These are phyloP conservation scores for Lytechinus pictus DNA, from an alignment of 35 echinoderm and acorn worm genomes.

Conservation along the genomic window DNA sequence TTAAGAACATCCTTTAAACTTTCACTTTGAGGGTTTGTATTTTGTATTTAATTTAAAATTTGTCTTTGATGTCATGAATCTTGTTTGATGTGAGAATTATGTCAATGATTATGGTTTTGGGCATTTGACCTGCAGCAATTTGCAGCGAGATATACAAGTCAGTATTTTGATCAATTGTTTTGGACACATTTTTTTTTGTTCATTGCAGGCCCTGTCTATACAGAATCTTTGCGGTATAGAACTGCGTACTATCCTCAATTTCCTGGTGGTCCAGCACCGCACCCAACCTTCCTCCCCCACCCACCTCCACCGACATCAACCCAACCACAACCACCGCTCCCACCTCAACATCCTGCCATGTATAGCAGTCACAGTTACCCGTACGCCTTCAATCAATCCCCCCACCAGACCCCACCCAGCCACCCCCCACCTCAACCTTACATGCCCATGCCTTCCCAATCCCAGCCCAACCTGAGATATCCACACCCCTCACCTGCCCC, in stretches of 20 bases:
- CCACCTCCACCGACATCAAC: not conserved
- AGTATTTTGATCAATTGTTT: not conserved
- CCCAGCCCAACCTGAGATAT: conserved; percentile 14
- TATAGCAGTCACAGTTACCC: conserved; percentile 63
- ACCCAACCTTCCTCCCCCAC: not conserved
- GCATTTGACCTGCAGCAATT: not conserved
- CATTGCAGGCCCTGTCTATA: not conserved
- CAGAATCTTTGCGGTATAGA: not conserved
- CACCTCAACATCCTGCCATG: conserved; percentile 20
- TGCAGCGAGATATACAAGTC: not conserved
- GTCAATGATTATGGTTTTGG: not conserved
- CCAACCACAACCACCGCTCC: not conserved
- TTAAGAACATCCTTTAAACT: no score
- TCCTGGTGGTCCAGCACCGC: not conserved
- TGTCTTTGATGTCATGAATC: not conserved
- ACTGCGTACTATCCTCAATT: not conserved
- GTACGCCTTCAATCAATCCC: conserved; percentile 40
- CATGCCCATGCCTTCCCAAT: conserved; percentile 14
- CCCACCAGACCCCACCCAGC: not conserved
- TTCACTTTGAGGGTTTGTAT: no score
- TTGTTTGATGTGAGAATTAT: not conserved
- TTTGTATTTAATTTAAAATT: not conserved
- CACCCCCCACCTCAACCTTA: not conserved
- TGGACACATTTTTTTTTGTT: not conserved
- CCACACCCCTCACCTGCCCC: conserved; percentile 36